A percentile compares a stretch with the other conserved stretches of the same genome.
Conservation (phyloP, 1,140 invertebrate genomes). For the Pseudomyrmex pallidus region DNA sequence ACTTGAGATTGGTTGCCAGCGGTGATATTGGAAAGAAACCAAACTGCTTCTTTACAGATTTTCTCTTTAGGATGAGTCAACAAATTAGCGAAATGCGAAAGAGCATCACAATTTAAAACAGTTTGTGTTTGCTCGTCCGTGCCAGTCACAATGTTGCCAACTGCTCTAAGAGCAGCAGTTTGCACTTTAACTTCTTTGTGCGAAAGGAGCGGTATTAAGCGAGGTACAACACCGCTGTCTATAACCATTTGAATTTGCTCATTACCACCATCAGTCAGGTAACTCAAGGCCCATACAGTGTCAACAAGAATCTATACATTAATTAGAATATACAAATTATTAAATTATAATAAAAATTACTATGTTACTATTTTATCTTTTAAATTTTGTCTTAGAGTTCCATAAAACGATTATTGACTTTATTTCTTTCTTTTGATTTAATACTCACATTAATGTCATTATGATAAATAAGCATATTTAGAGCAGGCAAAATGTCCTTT, state of each 20-base stretch:
- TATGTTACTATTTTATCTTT: neutral
- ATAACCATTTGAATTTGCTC: constrained; percentile 99
- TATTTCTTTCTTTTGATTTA: constrained; percentile 1
- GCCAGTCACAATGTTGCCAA: constrained; percentile 99
- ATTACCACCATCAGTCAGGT: constrained; percentile 99
- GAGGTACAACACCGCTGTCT: constrained; percentile 97
- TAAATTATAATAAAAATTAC: constrained; percentile 17
- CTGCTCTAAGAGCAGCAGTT: constrained; percentile 97
- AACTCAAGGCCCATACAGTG: constrained; percentile 99
- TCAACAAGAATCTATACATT: constrained; percentile 95
- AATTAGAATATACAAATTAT: neutral
- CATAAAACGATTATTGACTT: neutral
- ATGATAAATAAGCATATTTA: constrained; percentile 97
- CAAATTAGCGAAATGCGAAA: constrained; percentile 96
- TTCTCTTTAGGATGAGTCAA: constrained; percentile 95
- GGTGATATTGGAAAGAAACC: constrained; percentile 99
- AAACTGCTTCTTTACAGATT: constrained; percentile 97
- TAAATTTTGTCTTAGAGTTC: neutral
- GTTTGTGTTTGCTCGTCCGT: constrained; percentile 99
- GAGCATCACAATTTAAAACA: constrained; percentile 89
- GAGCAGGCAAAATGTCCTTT: constrained; percentile 96
- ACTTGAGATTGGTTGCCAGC: constrained; percentile 99
- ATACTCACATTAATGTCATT: constrained; percentile 96
- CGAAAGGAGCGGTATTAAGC: constrained; percentile 96
- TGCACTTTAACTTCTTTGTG: constrained; percentile 99